Conservation (phyloP, 2,113 vertebrate genomes). For the Acanthochromis polyacanthus region DNA sequence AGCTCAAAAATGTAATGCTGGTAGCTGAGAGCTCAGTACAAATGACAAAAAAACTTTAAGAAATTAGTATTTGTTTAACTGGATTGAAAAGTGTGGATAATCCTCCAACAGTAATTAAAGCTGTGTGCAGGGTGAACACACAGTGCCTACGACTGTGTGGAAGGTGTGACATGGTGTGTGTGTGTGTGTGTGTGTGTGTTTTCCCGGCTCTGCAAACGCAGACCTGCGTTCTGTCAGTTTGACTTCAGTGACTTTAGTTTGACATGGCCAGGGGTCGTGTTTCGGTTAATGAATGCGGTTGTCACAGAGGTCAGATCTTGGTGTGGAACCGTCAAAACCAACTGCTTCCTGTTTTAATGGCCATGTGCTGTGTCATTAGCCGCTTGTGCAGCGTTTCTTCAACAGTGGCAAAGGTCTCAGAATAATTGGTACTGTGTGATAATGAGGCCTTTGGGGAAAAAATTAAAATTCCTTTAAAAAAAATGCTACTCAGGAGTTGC, state of each 20-base stretch:
- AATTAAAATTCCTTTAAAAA: neutral
- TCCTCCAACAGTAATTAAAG: neutral
- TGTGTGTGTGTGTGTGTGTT: constrained; percentile 11
- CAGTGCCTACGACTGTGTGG: neutral
- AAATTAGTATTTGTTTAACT: neutral
- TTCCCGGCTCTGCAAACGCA: constrained; percentile 3
- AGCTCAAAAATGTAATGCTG: too few species aligned
- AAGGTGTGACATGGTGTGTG: neutral
- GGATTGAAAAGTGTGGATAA: neutral
- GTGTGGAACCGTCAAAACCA: constrained; percentile 35
- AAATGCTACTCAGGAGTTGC: neutral
- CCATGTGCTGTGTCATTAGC: constrained; percentile 32
- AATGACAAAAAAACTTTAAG: neutral
- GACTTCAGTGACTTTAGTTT: constrained; percentile 42
- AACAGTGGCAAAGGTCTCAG: neutral
- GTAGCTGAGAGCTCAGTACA: too few species aligned
- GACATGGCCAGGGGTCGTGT: constrained; percentile 48
- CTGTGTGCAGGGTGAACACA: neutral
- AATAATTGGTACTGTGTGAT: constrained; percentile 35
- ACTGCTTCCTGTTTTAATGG: constrained; percentile 63
- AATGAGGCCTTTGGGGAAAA: constrained; percentile 32
- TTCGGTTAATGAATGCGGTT: constrained; percentile 47
- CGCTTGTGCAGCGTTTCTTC: constrained; percentile 34
- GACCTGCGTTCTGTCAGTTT: constrained; percentile 54
- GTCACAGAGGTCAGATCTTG: constrained; percentile 58